Evolutionary conservation across 2,113 vertebrate genomes (phyloP), one percentile per base, ranked within the genome.

Genomic region (Caranx melampygus): DNA sequence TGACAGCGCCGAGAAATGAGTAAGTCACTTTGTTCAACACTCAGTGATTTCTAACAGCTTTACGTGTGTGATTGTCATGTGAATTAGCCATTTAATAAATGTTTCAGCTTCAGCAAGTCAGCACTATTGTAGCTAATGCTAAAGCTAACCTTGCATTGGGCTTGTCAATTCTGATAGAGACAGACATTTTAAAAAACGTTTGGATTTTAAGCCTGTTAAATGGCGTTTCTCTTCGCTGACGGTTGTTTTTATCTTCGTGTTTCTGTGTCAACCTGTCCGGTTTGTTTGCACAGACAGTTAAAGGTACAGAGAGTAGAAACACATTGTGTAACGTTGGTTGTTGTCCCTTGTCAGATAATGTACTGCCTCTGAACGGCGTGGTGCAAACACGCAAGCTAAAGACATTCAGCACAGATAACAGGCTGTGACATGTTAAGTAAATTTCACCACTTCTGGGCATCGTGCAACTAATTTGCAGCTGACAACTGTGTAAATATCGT

Each of bases 101-200:
- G 54, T 69, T 62, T 64, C 11, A 20, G 31, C 20, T 31, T 0
- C 16, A 52, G 8, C 6, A 64, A 67, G 55, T 79, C 81, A 82
- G 71, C 67, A 63, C 37, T 21, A 16, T 42, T 61, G 10, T 18
- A 74, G 86, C 82, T 82, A 87, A 83, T 45, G 84, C 81, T 75
- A 88, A 88, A 14, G 83, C 84, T 79, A 88, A 59, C 51, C 20
- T 70, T 54, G 59, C 42, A 40, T 20, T 0, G 8, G 1, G 9
- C 14, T 33, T 85, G 78, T 88, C 78, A 75, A 13, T 57, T 33
- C 9, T 44, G 35, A 11, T 15, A 10, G 35, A 78, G 16, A 14
- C 7, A 34, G 2, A 31, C 44, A 9, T 12, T 58, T 42, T 10
- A 31, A 47, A 26, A 47, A 47, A 4, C 45, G 12, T 8, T 9